phyloP scores from a whole-genome alignment of 2,797 vertebrate genomes.

The Sternotherus odoratus region DNA sequence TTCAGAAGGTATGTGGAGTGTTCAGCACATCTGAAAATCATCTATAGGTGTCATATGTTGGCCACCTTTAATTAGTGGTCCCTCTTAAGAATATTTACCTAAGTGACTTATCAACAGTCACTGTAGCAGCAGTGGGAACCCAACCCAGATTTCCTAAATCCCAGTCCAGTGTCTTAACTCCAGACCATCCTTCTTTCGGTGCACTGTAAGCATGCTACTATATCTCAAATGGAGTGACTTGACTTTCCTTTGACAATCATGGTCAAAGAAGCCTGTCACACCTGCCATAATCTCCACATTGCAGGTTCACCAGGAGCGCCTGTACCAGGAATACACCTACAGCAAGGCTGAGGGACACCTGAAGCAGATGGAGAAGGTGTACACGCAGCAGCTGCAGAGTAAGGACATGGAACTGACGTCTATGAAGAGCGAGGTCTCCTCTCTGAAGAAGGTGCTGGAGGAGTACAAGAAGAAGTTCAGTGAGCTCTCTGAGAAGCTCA shows the following conservation, averaged over 20 bases:
- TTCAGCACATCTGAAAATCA: neutral
- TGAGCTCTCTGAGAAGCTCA: conserved; percentile 90
- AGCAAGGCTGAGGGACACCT: conserved; percentile 87
- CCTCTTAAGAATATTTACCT: neutral
- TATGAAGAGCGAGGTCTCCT: conserved; percentile 87
- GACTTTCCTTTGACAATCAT: neutral
- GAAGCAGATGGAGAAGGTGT: conserved; percentile 90
- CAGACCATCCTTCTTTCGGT: neutral
- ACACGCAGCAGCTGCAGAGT: conserved; percentile 90
- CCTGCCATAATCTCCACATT: neutral
- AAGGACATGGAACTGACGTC: conserved; percentile 88
- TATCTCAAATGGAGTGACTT: neutral
- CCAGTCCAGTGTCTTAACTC: neutral
- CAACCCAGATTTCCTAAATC: neutral
- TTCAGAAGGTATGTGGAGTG: neutral
- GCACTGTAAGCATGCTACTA: neutral
- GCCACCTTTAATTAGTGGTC: neutral
- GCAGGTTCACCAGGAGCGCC: conserved; percentile 90
- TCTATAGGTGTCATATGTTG: too few species aligned
- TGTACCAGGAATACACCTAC: conserved; percentile 91
- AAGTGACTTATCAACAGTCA: neutral
- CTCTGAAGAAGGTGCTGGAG: conserved; percentile 87
- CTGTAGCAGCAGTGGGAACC: neutral
- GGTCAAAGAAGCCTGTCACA: neutral
- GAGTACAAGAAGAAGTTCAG: conserved; percentile 93